A percentile compares a stretch with the other conserved stretches of the same genome.
Evolutionary conservation across 2,113 vertebrate genomes (phyloP).

Genomic region (Gavia stellata): DNA sequence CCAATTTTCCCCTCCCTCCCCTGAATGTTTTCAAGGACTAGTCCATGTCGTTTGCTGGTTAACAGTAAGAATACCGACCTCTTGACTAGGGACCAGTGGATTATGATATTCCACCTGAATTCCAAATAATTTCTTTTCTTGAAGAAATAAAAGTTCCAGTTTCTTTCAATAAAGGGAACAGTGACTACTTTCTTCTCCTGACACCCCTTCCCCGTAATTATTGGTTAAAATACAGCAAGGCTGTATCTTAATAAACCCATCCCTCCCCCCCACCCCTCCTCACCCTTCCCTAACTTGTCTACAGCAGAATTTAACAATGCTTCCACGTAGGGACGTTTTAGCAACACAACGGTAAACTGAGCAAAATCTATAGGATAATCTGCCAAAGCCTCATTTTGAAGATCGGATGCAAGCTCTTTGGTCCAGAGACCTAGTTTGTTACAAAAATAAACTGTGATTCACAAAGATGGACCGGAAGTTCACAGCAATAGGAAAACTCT

Average conservation of each 20-base stretch:
- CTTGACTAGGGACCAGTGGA: constrained; percentile 56
- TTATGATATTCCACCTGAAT: constrained; percentile 19
- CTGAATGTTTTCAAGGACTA: constrained; percentile 62
- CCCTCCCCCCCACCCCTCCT: constrained; percentile 33
- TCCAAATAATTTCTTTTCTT: not conserved
- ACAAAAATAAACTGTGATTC: not conserved
- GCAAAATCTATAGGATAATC: not conserved
- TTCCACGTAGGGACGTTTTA: not conserved
- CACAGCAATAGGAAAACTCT: not conserved
- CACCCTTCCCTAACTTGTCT: constrained; percentile 22
- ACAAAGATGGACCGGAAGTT: not conserved
- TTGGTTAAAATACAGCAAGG: constrained; percentile 74
- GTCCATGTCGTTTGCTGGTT: constrained; percentile 47
- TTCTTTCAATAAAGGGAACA: constrained; percentile 73
- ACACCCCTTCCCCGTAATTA: constrained; percentile 59
- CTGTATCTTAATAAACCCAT: constrained; percentile 65
- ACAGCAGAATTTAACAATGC: constrained; percentile 69
- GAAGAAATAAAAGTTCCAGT: constrained; percentile 61
- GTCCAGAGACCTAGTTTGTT: not conserved
- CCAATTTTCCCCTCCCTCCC: constrained; percentile 66
- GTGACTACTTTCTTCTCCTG: constrained; percentile 69
- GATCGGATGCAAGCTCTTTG: not conserved
- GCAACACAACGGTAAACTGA: not conserved
- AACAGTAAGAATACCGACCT: constrained; percentile 59
- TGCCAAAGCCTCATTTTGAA: not conserved